These are phyloP conservation scores for Leptinotarsa peninsularis DNA, from an alignment of 2,888 invertebrate species.

Conservation along the genomic window DNA sequence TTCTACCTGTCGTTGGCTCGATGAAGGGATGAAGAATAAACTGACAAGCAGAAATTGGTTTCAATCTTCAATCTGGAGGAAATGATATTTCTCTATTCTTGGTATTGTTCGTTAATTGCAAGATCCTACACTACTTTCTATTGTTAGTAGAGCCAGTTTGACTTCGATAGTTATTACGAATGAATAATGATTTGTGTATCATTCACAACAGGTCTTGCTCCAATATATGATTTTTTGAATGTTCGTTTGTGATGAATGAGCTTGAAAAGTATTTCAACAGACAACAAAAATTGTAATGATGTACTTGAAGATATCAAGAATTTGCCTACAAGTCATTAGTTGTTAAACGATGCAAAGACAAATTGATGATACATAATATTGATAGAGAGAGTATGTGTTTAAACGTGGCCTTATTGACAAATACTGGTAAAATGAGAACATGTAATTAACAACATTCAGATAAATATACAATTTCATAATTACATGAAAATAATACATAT, in stretches of 20 bases:
- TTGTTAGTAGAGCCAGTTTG: constrained; percentile 14
- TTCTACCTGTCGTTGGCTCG: constrained; percentile 20
- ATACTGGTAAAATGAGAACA: too few species aligned
- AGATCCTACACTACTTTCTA: constrained; percentile 42
- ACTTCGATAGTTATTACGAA: constrained; percentile 20
- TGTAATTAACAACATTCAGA: too few species aligned
- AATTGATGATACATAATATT: too few species aligned
- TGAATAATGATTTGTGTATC: constrained; percentile 24
- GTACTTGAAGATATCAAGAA: too few species aligned
- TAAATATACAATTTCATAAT: too few species aligned
- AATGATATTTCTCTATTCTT: constrained; percentile 52
- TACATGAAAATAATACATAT: too few species aligned
- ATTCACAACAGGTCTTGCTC: background rate
- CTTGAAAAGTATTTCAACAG: background rate
- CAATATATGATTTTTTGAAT: too few species aligned
- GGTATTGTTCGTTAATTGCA: constrained; percentile 55
- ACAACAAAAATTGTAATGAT: too few species aligned
- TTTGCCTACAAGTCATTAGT: too few species aligned
- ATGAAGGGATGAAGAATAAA: constrained; percentile 43
- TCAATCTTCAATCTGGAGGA: constrained; percentile 53
- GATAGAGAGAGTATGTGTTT: too few species aligned
- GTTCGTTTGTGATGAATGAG: background rate
- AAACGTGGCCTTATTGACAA: too few species aligned
- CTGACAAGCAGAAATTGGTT: constrained; percentile 57
- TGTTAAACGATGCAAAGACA: too few species aligned